phyloP scores from a whole-genome alignment of 2,113 vertebrate species.

The Pachypanchax playfairii region DNA sequence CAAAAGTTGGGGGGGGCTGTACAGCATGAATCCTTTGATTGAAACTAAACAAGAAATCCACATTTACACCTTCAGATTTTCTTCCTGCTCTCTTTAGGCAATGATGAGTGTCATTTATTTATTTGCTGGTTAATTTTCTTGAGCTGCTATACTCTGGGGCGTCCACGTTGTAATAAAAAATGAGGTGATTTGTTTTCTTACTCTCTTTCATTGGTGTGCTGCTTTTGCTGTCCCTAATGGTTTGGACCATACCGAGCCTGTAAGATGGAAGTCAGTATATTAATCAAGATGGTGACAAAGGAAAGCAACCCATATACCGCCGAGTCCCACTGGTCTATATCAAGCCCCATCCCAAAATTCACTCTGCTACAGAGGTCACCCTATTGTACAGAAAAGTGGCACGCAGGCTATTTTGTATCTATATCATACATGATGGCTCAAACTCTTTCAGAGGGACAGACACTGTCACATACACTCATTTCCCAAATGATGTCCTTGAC shows the following conservation, averaged over 20 bases:
- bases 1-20: slow-evolving; percentile 12
- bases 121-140: slow-evolving; percentile 78
- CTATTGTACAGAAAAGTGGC: slow-evolving; percentile 10
- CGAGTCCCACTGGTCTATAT: slow-evolving; percentile 54
- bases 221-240: slow-evolving; percentile 67
- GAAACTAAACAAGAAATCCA: slow-evolving; percentile 45
- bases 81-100: slow-evolving; percentile 33
- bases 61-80: slow-evolving; percentile 46
- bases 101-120: slow-evolving; percentile 75
- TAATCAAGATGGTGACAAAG: slow-evolving; percentile 80
- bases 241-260: slow-evolving; percentile 58
- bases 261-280: slow-evolving; percentile 72
- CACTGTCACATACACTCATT: slow-evolving; percentile 37
- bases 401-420: slow-evolving; percentile 8
- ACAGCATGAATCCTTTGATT: slow-evolving; percentile 51
- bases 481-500: slow-evolving; percentile 59
- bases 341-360: slow-evolving; percentile 42
- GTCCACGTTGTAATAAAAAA: slow-evolving; percentile 68
- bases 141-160: slow-evolving; percentile 69
- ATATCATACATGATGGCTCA: slow-evolving; percentile 28
- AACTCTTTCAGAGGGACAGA: slow-evolving; percentile 21
- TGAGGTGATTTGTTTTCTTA: slow-evolving; percentile 69
- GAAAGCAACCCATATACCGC: slow-evolving; percentile 52
- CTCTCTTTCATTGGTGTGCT: slow-evolving; percentile 49
- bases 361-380: slow-evolving; percentile 22